Conservation (phyloP, 2,113 vertebrate genomes). For the Cottus gobio region DNA sequence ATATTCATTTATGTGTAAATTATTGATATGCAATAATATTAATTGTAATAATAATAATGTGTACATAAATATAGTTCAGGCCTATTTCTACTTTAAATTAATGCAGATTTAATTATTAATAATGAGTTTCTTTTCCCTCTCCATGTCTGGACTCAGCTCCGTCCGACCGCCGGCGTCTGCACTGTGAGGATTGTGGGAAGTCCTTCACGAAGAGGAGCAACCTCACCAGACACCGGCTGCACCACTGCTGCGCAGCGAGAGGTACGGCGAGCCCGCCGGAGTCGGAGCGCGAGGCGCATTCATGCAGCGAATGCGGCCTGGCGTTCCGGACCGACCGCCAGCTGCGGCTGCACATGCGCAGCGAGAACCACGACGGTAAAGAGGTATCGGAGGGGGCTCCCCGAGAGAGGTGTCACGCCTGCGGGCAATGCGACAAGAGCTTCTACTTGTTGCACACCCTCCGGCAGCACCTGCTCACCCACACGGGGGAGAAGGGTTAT, state of each 20-base stretch:
- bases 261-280: fast-evolving
- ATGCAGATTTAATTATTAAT: no score
- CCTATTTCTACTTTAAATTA: no score
- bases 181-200: constrained; percentile 31
- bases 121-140: neutral
- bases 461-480: constrained; percentile 44
- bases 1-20: no score
- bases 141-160: neutral
- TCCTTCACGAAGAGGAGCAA: constrained; percentile 13
- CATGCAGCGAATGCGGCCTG: neutral
- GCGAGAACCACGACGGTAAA: neutral
- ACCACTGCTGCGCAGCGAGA: neutral
- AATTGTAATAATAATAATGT: no score
- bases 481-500: constrained; percentile 24
- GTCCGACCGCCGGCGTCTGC: neutral
- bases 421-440: constrained; percentile 25
- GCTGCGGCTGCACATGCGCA: neutral
- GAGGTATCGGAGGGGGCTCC: neutral
- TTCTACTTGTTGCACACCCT: constrained; percentile 7
- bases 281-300: neutral
- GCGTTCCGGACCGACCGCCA: neutral
- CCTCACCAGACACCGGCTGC: constrained; percentile 23
- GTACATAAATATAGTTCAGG: no score
- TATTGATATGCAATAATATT: no score
- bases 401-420: constrained; percentile 25